phyloP scores from a whole-genome alignment of 2,888 invertebrate species.

The Linnaemya tessellans region DNA sequence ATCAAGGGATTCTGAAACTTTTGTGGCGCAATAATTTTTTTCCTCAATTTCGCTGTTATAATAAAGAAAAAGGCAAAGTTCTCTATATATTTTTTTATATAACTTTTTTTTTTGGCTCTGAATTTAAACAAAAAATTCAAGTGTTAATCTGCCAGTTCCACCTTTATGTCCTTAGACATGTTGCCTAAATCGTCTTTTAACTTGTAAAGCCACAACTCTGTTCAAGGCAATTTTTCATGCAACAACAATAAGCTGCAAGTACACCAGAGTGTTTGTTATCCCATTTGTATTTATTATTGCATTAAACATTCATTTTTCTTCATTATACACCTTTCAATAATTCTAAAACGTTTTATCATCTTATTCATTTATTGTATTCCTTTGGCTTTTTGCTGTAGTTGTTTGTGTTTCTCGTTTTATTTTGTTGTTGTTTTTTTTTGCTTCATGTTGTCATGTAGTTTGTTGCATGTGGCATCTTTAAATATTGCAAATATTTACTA shows the following conservation, averaged over 20 bases:
- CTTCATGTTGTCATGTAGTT: conserved; percentile 19
- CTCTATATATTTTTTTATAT: no score
- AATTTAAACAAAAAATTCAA: neutral
- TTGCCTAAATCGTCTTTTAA: neutral
- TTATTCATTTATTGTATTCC: conserved; percentile 38
- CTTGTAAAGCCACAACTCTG: neutral
- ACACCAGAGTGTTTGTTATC: neutral
- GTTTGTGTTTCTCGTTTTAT: neutral
- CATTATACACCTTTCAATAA: conserved; percentile 71
- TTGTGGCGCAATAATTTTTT: no score
- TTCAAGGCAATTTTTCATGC: conserved; percentile 40
- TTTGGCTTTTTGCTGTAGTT: neutral
- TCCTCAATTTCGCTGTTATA: no score
- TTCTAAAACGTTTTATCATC: conserved; percentile 69
- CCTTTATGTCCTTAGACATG: neutral
- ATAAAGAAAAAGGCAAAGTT: no score
- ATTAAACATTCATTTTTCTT: conserved; percentile 69
- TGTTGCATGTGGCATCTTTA: conserved; percentile 53
- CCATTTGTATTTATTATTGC: conserved; percentile 51
- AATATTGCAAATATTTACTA: conserved; percentile 71
- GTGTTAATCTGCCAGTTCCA: neutral
- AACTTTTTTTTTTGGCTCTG: no score
- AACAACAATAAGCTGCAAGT: conserved; percentile 24
- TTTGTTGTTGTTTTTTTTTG: neutral
- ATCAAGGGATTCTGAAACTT: no score